These are phyloP conservation scores for Zygothrica quintamaculata DNA, from an alignment of 2,888 invertebrate species.

Conservation along the genomic window DNA sequence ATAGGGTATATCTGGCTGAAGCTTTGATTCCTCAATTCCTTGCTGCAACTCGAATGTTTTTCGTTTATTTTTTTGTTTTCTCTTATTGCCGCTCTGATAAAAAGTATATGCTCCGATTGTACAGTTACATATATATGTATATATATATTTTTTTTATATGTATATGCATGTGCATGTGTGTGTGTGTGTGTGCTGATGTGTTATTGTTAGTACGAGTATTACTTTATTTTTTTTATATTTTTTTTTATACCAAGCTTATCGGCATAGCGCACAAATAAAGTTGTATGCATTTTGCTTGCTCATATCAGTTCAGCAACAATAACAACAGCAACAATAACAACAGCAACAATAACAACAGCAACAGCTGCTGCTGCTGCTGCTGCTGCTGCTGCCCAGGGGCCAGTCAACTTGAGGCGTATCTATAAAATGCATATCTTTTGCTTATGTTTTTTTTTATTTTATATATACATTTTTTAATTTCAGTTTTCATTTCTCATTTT, in stretches of 20 bases:
- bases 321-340: slow-evolving; percentile 9
- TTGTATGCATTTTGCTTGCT: slow-evolving; percentile 68
- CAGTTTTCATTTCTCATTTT: slow-evolving; percentile 3
- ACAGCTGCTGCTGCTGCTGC: slow-evolving; percentile 6
- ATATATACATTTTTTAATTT: background rate
- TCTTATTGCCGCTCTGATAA: slow-evolving; percentile 25
- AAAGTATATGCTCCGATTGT: slow-evolving; percentile 29
- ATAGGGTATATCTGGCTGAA: too few relatives aligned
- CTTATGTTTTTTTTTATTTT: slow-evolving; percentile 34
- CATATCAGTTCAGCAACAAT: slow-evolving; percentile 41
- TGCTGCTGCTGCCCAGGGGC: slow-evolving; percentile 8
- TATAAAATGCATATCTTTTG: slow-evolving; percentile 58
- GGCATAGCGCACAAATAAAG: slow-evolving; percentile 59
- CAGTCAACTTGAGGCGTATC: slow-evolving; percentile 46
- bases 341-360: slow-evolving; percentile 21
- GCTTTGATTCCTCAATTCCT: too few relatives aligned
- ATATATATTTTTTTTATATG: too few relatives aligned
- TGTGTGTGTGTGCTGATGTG: slow-evolving; percentile 36
- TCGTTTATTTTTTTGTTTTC: slow-evolving; percentile 5
- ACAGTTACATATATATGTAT: slow-evolving; percentile 20
- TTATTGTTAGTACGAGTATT: slow-evolving; percentile 8
- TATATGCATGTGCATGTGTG: slow-evolving; percentile 15
- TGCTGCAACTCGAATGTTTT: background rate
- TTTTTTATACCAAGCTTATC: slow-evolving; percentile 60
- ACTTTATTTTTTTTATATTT: too few relatives aligned